Evolutionary conservation across 2,797 vertebrate species (phyloP), one percentile per base, ranked within the genome.

Genomic region (Lepilemur ruficaudatus): DNA sequence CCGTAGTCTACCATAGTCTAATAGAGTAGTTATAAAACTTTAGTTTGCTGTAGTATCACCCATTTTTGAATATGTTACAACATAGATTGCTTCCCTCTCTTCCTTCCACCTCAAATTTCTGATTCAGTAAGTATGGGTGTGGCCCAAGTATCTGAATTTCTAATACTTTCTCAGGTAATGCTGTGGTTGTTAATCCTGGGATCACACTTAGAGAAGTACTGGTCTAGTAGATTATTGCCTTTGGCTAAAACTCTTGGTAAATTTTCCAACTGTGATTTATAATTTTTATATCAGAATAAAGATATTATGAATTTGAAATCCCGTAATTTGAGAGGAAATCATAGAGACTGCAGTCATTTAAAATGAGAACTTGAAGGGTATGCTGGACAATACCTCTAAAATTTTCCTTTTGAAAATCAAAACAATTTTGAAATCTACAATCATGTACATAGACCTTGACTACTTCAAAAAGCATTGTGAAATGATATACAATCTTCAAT

Each of bases 321-420:
- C 12, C n/a, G 43, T 63, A 38, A 13, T 32, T 81, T 92, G 28
- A 94, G 15, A 23, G 11, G 35, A 85, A 72, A 48, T 32, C 1
- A 5, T 63, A 94, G 46, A 84, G n/a, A 79, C 46, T n/a, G 65
- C 32, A 94, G 14, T 61, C 17, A 70, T 83, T 88, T 91, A 57
- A 67, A 73, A 79, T 85, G 22, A 92, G n/a, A 90, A 69, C 9
- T 90, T 91, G 25, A 30, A 70, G 3, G 0, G 11, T 75, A 0
- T 59, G 72, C n/a, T 78, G 4, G 35, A 52, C 28, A 87, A 70
- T 69, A 55, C 8, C 30, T 75, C 22, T 38, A 67, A 91, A 43
- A 52, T 75, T 80, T 86, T 57, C 50, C 81, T 91, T 93, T 94
- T 73, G 79, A 93, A 83, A 92, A 63, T 91, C 30, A 57, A 91